Conservation (phyloP, 2,113 vertebrate species). For the Pampusana beccarii region DNA sequence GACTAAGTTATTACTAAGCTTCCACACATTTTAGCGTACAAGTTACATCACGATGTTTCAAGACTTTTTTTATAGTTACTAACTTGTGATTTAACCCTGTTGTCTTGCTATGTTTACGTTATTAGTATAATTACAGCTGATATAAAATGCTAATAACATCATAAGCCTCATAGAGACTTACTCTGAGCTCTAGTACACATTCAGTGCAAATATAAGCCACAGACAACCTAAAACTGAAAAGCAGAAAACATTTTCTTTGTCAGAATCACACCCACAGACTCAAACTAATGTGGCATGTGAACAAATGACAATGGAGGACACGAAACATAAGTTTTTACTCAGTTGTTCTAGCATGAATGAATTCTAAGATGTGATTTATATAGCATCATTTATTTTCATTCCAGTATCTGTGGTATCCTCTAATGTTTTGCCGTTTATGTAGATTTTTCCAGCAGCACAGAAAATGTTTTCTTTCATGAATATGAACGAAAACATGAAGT, state of each 20-base stretch:
- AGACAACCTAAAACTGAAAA: constrained; percentile 12
- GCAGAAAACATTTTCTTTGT: neutral
- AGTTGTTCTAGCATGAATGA: neutral
- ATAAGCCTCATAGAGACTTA: neutral
- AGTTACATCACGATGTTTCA: neutral
- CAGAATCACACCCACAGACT: neutral
- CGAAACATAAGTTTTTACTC: neutral
- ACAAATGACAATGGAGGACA: neutral
- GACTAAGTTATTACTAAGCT: neutral
- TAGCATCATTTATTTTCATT: neutral
- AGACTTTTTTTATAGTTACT: neutral
- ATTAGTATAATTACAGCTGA: neutral
- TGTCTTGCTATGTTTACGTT: neutral
- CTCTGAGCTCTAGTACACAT: neutral
- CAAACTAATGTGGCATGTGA: neutral
- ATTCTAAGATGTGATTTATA: neutral
- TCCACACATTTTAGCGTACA: neutral
- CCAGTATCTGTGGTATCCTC: neutral
- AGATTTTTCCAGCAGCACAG: neutral
- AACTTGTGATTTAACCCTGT: neutral
- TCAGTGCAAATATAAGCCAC: constrained; percentile 12
- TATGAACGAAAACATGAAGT: neutral
- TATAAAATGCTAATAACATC: neutral
- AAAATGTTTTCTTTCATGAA: neutral
- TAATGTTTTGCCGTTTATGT: neutral